Evolutionary conservation across 2,797 vertebrate species (phyloP), one percentile per base, ranked within the genome.

Genomic region (Cygnus olor): DNA sequence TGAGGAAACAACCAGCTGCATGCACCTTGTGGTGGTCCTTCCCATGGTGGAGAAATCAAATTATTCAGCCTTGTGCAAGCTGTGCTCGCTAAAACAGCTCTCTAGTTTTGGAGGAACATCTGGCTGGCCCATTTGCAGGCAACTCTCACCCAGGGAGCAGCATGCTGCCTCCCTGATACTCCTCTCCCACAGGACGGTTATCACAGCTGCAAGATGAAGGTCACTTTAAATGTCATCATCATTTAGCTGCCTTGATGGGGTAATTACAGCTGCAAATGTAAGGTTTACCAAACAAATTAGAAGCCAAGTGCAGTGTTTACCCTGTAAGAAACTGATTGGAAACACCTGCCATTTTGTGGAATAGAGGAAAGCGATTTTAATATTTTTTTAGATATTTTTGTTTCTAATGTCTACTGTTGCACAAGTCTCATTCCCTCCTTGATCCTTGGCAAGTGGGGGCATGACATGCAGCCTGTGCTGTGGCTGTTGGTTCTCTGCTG

Each of bases 151-250:
- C 76, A 57, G 72, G 45, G 53, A 40, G 0, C 0, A 0, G 14
- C 1, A 13, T 10, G 32, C 56, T 80, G 30, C 65, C 36, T 80
- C 30, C 30, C 77, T 28, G 34, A 60, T 65, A 64, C 14, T 7
- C 6, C 56, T 51, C 36, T 38, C 58, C 58, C 2, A 0, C 4
- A 65, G 54, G 65, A 47, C 21, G 76, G 45, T 5, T 54, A 3
- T 19, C 73, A 71, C 88, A 96, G 88, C 85, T 93, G 92, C 36
- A 45, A 92, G 57, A 81, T 89, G 66, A 87, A 95, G 89, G 85
- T 89, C 89, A 70, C 49, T 71, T 72, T 38, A 94, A 85, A 87
- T 90, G 84, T n/a, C 70, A 71, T 57, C 91, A 38, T 72, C 54
- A 17, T 51, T 90, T 51, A 54, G 65, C 24, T 88, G 84, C 60